Conservation (phyloP, 2,797 vertebrate species). For the Eospalax fontanierii region DNA sequence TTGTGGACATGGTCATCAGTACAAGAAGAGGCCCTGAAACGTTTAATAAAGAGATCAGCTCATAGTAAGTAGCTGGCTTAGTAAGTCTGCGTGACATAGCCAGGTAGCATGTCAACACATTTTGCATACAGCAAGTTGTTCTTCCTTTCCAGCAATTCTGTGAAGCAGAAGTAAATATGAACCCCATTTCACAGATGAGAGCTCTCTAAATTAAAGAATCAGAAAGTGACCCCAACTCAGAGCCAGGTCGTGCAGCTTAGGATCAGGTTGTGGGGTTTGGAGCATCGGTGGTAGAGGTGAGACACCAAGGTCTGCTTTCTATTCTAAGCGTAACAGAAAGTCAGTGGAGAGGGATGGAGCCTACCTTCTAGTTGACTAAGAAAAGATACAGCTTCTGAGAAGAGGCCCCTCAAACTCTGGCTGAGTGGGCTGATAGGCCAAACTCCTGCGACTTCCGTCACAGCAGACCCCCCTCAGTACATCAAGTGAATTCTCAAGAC, state of each 20-base stretch:
- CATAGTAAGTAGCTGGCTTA: neutral
- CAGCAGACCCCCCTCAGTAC: neutral
- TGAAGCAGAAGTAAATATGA: neutral
- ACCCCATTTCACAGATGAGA: neutral
- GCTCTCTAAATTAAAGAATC: neutral
- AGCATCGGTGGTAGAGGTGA: neutral
- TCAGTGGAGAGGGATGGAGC: neutral
- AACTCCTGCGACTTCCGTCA: neutral
- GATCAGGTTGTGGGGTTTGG: neutral
- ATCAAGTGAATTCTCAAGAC: neutral
- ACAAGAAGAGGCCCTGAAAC: neutral
- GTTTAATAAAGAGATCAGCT: neutral
- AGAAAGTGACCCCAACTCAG: neutral
- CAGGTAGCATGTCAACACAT: neutral
- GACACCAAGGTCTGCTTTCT: too few relatives aligned
- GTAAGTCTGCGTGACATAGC: neutral
- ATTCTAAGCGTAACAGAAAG: neutral
- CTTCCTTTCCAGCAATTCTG: neutral
- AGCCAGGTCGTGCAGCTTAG: neutral
- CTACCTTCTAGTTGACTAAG: neutral
- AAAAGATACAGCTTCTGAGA: neutral
- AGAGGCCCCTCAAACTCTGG: neutral
- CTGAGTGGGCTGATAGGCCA: neutral
- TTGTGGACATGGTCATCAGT: fast-evolving
- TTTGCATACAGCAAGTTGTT: neutral